phyloP scores from a whole-genome alignment of 2,113 vertebrate species.

The Pseudopipra pipra region DNA sequence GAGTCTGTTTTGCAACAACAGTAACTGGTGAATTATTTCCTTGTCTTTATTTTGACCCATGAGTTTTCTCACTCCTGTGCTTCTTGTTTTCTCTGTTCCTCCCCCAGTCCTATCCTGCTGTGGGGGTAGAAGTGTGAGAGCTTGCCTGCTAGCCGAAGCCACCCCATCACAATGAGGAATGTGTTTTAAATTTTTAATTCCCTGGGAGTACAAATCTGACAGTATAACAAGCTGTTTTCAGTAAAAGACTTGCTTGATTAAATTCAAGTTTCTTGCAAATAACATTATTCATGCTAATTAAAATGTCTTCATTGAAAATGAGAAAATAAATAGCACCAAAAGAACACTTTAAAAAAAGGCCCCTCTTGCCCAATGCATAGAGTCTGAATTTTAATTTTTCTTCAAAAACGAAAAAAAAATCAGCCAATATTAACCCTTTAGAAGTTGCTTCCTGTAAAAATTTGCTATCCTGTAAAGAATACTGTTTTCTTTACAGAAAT shows the following conservation, averaged over 20 bases:
- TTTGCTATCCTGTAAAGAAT: background rate
- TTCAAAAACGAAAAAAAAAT: background rate
- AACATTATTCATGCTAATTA: background rate
- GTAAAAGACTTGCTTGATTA: background rate
- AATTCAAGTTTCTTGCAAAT: background rate
- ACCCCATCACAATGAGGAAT: background rate
- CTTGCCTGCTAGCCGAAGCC: background rate
- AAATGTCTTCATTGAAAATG: background rate
- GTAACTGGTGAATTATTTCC: background rate
- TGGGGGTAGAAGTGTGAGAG: background rate
- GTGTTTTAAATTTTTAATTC: background rate
- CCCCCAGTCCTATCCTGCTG: background rate
- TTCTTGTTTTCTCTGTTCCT: background rate
- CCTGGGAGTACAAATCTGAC: background rate
- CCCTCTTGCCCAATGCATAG: background rate
- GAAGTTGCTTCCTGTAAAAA: background rate
- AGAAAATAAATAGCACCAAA: background rate
- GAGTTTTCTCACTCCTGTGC: background rate
- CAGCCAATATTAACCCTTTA: background rate
- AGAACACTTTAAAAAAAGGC: background rate
- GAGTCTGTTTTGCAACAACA: background rate
- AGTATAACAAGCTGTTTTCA: background rate
- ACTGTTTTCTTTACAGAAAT: background rate
- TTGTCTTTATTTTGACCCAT: background rate
- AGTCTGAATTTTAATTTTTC: background rate